These are phyloP conservation scores for Gymnocheta viridis DNA, from an alignment of 2,888 invertebrate genomes.

Conservation along the genomic window DNA sequence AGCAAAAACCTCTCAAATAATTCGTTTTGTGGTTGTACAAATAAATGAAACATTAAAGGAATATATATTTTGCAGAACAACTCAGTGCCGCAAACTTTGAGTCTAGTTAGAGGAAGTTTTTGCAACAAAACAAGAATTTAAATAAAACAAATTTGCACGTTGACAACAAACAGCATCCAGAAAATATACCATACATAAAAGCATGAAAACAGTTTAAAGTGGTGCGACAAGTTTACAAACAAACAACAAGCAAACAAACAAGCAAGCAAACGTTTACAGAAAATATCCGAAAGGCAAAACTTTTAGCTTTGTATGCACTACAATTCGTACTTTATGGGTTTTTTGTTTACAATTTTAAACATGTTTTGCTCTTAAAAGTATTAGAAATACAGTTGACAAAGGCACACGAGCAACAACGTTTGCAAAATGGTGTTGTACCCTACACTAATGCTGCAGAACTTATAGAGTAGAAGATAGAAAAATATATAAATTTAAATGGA, in stretches of 20 bases:
- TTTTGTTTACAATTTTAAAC: slow-evolving; percentile 19
- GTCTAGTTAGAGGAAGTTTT: slow-evolving; percentile 27
- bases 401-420: background rate
- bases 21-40: slow-evolving; percentile 7
- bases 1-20: slow-evolving; percentile 33
- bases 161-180: slow-evolving; percentile 48
- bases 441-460: no score
- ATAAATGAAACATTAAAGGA: slow-evolving; percentile 5
- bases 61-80: background rate
- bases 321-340: slow-evolving; percentile 32
- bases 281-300: slow-evolving; percentile 21
- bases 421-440: background rate
- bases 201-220: slow-evolving; percentile 19
- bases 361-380: slow-evolving; percentile 29
- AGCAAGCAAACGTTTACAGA: background rate
- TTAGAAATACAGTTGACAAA: background rate
- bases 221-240: slow-evolving; percentile 24
- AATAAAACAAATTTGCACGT: slow-evolving; percentile 34
- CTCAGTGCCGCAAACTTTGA: slow-evolving; percentile 21
- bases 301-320: slow-evolving; percentile 7
- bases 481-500: no score
- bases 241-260: slow-evolving; percentile 3
- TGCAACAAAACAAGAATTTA: slow-evolving; percentile 9
- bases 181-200: background rate
- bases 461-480: no score